Evolutionary conservation across 2,113 vertebrate species (phyloP).

Genomic region (Labeo catla): DNA sequence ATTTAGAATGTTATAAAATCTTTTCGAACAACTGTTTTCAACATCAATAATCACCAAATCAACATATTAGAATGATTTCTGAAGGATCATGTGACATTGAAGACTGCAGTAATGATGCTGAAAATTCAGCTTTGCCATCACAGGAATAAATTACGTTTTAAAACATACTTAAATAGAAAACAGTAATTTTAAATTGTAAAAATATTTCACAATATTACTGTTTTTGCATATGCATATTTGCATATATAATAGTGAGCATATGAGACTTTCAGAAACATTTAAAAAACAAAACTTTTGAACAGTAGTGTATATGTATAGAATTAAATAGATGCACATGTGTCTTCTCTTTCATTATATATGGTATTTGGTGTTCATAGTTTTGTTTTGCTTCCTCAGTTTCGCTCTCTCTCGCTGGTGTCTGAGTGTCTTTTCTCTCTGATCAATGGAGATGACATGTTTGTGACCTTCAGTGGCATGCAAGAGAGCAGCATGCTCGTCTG

Average conservation of each 20-base stretch:
- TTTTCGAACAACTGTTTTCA: background rate
- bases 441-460: constrained; percentile 80
- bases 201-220: background rate
- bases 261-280: background rate
- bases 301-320: background rate
- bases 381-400: constrained; percentile 78
- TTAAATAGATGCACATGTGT: background rate
- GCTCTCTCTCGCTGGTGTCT: constrained; percentile 91
- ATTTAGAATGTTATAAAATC: background rate
- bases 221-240: background rate
- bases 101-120: background rate
- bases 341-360: background rate
- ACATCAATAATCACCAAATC: background rate
- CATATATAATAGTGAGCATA: background rate
- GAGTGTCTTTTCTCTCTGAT: constrained; percentile 90
- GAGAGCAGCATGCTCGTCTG: constrained; percentile 75
- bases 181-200: background rate
- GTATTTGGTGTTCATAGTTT: background rate
- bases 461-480: constrained; percentile 76
- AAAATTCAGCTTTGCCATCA: background rate
- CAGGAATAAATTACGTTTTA: background rate
- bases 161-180: background rate
- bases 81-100: background rate
- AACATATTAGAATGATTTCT: background rate
- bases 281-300: background rate